phyloP scores from a whole-genome alignment of 2,797 vertebrate species.

The Myotis vivesi region DNA sequence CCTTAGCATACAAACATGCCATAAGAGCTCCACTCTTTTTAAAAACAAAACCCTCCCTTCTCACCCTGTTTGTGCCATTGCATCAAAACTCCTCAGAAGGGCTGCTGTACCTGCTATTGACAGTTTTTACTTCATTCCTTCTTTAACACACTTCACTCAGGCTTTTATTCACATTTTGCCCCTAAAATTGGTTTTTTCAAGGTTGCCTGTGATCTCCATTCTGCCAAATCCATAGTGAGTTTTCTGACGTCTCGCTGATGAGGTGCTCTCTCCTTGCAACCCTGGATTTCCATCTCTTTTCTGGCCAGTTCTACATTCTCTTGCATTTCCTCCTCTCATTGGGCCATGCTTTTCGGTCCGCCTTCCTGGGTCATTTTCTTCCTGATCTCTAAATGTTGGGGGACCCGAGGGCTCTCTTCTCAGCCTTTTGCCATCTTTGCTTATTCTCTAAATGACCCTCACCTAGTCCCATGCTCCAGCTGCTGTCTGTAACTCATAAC shows the following conservation, averaged over 20 bases:
- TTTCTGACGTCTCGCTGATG: neutral
- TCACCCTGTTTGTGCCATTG: neutral
- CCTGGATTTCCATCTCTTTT: neutral
- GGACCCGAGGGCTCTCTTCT: neutral
- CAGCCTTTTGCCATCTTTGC: neutral
- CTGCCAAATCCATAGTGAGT: neutral
- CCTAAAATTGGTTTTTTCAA: neutral
- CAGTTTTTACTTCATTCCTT: neutral
- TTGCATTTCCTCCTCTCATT: neutral
- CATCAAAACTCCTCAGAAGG: neutral
- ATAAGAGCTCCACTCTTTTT: neutral
- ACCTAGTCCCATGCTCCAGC: neutral
- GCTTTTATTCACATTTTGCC: neutral
- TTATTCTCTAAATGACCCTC: neutral
- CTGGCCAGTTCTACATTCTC: neutral
- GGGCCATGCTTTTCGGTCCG: neutral
- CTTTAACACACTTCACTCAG: neutral
- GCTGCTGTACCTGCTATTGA: neutral
- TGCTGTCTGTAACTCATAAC: neutral
- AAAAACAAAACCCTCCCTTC: neutral
- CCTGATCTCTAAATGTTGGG: neutral
- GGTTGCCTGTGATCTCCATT: neutral
- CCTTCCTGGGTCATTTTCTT: neutral
- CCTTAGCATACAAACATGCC: no score
- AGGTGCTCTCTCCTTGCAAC: neutral